phyloP scores from a whole-genome alignment of 2,888 invertebrate species.

The Dryococelus australis region DNA sequence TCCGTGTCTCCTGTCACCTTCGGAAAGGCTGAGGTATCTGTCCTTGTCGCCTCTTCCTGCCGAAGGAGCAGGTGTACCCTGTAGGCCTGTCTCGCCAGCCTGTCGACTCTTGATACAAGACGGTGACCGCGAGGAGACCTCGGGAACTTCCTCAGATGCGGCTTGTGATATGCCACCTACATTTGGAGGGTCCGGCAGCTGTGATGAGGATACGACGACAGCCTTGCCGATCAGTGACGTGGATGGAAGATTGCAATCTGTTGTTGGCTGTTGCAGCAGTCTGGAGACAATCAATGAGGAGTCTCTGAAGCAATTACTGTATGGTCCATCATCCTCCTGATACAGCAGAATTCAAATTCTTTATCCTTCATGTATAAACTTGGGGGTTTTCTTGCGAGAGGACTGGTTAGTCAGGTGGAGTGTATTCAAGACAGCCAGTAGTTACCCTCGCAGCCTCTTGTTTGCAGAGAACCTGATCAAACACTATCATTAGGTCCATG shows the following conservation, averaged over 20 bases:
- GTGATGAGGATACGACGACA: no score
- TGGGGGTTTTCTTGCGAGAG: no score
- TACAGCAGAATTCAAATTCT: no score
- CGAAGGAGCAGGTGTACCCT: no score
- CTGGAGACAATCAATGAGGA: slow-evolving; percentile 62
- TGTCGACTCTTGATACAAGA: background rate
- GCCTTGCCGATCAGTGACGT: background rate
- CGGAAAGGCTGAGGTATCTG: slow-evolving; percentile 70
- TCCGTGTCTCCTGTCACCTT: slow-evolving; percentile 68
- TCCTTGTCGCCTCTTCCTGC: slow-evolving; percentile 61
- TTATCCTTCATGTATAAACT: no score
- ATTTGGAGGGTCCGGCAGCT: background rate
- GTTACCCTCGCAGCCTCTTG: no score
- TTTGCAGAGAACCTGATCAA: no score
- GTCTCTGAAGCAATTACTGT: slow-evolving; percentile 60
- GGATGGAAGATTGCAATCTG: background rate
- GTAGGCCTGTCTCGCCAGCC: background rate
- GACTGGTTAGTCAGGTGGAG: no score
- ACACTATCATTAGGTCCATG: no score
- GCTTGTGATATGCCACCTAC: background rate
- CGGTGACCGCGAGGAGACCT: background rate
- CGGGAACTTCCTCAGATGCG: no score
- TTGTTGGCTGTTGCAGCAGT: slow-evolving; percentile 42
- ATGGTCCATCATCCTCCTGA: slow-evolving; percentile 51
- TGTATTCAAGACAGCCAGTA: no score